A percentile compares a stretch with the other conserved stretches of the same genome.
Evolutionary conservation across 2,797 vertebrate species (phyloP).

Genomic region (Pseudochirops corinnae): DNA sequence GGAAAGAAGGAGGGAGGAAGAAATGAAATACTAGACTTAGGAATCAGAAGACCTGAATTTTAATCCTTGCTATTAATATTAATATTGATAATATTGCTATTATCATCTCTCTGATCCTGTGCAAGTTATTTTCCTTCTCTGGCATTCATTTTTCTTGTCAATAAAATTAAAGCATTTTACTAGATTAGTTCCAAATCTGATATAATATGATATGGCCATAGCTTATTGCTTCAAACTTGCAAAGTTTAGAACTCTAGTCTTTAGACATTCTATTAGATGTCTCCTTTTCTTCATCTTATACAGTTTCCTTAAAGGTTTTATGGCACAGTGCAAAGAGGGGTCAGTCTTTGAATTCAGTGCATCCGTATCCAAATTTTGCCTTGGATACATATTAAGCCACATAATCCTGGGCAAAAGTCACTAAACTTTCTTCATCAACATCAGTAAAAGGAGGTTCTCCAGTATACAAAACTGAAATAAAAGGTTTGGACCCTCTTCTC

Average conservation of each 20-base stretch:
- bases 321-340: background rate
- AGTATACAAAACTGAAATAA: background rate
- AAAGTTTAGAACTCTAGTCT: background rate
- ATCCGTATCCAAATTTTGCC: background rate
- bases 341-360: background rate
- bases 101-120: background rate
- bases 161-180: background rate
- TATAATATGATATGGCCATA: background rate
- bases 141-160: background rate
- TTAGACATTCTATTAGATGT: background rate
- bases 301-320: background rate
- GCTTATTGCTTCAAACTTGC: background rate
- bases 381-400: background rate
- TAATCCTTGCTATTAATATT: background rate
- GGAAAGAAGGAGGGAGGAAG: background rate
- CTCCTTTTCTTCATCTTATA: background rate
- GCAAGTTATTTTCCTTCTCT: constrained; percentile 37
- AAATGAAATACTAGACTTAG: background rate
- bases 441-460: background rate
- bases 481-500: background rate
- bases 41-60: background rate
- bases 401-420: background rate
- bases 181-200: background rate
- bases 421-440: background rate
- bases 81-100: too few relatives aligned